A percentile compares a stretch with the other conserved stretches of the same genome.
Conservation (phyloP, 1,140 invertebrate species). For the Melipona quadrifasciata region DNA sequence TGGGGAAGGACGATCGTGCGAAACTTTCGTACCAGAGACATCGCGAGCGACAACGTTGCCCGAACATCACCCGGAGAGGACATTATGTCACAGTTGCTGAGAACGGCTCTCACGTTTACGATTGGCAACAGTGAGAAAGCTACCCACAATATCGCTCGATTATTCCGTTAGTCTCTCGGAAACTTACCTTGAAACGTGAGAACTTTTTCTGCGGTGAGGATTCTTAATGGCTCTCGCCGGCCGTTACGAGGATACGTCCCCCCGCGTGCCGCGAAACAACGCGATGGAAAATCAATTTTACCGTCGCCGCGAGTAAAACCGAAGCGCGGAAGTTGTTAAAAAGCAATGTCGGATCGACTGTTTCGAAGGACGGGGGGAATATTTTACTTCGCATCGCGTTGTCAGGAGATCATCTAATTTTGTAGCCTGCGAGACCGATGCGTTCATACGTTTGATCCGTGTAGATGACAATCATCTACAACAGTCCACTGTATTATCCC, state of each 20-base stretch:
- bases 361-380: not conserved
- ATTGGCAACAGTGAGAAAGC: slow-evolving; percentile 37
- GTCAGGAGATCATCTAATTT: too few species aligned
- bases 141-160: slow-evolving; percentile 34
- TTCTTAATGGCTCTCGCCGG: slow-evolving; percentile 5
- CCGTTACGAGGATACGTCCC: not conserved
- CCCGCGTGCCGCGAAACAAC: not conserved
- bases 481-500: too few species aligned
- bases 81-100: slow-evolving; percentile 62
- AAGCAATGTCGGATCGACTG: not conserved
- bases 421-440: too few species aligned
- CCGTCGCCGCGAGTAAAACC: not conserved
- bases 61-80: slow-evolving; percentile 9
- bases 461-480: too few species aligned
- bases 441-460: too few species aligned
- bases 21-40: slow-evolving; percentile 42
- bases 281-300: slow-evolving; percentile 20
- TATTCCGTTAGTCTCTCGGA: slow-evolving; percentile 35
- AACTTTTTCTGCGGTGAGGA: slow-evolving; percentile 25
- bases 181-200: slow-evolving; percentile 38
- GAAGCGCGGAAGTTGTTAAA: not conserved
- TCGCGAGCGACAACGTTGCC: slow-evolving; percentile 34
- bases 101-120: slow-evolving; percentile 55
- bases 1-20: not conserved
- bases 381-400: too few species aligned